Percentiles rank a stretch among this genome's conserved stretches.
phyloP scores from a whole-genome alignment of 2,113 vertebrate genomes.

The Cyprinodon variegatus region DNA sequence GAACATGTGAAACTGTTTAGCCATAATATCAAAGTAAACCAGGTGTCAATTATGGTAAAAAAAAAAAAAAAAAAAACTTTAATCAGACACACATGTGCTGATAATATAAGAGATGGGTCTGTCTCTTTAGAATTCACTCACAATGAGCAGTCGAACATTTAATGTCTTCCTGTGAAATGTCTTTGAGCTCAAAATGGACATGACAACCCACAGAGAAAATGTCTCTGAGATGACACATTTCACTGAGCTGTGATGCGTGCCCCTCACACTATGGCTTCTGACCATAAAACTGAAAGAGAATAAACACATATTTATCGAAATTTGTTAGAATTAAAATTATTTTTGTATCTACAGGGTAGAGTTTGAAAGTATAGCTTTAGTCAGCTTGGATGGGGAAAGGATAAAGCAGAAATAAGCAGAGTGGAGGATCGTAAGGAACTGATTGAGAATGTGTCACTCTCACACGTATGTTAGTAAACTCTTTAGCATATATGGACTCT shows the following conservation, averaged over 20 bases:
- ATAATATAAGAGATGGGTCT: slow-evolving; percentile 6
- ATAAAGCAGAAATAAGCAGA: slow-evolving; percentile 1
- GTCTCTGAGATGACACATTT: slow-evolving; percentile 57
- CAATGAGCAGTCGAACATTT: slow-evolving; percentile 21
- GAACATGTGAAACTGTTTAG: background rate
- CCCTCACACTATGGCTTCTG: background rate
- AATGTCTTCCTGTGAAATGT: slow-evolving; percentile 64
- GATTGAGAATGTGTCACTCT: slow-evolving; percentile 3
- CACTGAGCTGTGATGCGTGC: slow-evolving; percentile 38
- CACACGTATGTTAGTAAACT: slow-evolving; percentile 9
- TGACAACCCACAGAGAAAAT: slow-evolving; percentile 68
- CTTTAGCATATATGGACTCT: background rate
- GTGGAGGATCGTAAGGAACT: background rate
- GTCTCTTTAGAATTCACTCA: background rate
- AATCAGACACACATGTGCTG: background rate
- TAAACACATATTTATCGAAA: background rate
- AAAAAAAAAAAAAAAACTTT: too few relatives aligned
- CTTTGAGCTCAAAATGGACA: slow-evolving; percentile 57
- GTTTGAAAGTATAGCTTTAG: background rate
- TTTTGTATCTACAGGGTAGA: background rate
- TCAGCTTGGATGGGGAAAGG: background rate
- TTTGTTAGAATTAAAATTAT: background rate
- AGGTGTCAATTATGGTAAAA: background rate
- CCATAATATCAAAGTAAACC: background rate
- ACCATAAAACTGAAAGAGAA: slow-evolving; percentile 8